phyloP scores from a whole-genome alignment of 2,797 vertebrate species.

The Danio albolineatus region DNA sequence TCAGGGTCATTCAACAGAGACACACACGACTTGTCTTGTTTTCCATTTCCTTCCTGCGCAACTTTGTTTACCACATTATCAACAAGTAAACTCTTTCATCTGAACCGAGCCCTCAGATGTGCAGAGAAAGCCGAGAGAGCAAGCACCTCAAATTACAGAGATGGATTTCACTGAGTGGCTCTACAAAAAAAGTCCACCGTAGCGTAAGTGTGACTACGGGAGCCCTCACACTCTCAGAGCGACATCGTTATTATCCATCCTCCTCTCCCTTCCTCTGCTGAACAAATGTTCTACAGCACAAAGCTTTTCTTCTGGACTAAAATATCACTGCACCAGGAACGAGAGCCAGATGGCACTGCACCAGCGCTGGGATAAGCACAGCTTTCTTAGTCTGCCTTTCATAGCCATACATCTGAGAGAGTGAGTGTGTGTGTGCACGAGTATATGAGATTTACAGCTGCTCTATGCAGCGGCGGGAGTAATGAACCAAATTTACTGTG shows the following conservation, averaged over 20 bases:
- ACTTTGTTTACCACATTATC: background rate
- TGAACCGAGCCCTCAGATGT: background rate
- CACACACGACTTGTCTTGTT: background rate
- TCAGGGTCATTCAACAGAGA: background rate
- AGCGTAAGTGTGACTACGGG: constrained; percentile 3
- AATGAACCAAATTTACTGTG: constrained; percentile 25
- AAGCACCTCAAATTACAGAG: constrained; percentile 34
- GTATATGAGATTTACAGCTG: constrained; percentile 44
- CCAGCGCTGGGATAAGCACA: constrained; percentile 55
- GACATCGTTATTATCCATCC: constrained; percentile 4
- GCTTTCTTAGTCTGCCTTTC: constrained; percentile 50
- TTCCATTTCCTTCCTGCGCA: background rate
- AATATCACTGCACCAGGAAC: constrained; percentile 55
- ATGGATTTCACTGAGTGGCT: constrained; percentile 40
- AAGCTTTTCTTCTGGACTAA: constrained; percentile 57
- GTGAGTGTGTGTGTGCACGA: constrained; percentile 35
- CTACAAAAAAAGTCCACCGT: constrained; percentile 18
- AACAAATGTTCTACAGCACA: constrained; percentile 48
- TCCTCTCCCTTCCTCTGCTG: constrained; percentile 23
- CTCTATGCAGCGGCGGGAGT: constrained; percentile 37
- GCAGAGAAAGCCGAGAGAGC: background rate
- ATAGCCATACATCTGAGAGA: constrained; percentile 44
- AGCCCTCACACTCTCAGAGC: constrained; percentile 24
- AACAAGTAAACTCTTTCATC: background rate
- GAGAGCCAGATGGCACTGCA: constrained; percentile 62